Percentiles rank a stretch among this genome's conserved stretches.
Evolutionary conservation across 2,888 invertebrate species (phyloP).

Genomic region (Lucinisca nassula): DNA sequence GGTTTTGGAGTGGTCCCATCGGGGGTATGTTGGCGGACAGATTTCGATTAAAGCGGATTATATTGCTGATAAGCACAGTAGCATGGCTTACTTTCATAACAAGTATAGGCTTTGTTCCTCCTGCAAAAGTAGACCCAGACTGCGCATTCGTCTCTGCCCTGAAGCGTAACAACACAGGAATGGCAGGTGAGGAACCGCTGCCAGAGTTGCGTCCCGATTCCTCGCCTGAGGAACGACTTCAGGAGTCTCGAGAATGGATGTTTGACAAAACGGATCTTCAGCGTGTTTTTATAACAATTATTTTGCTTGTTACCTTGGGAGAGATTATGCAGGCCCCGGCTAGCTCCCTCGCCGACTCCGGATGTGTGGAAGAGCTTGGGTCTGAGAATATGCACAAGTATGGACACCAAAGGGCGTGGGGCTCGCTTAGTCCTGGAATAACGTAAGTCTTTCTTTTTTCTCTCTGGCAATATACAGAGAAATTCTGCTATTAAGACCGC

Average conservation of each 20-base stretch:
- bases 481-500: too few species aligned
- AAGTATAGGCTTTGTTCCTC: slow-evolving; percentile 70
- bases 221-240: slow-evolving; percentile 53
- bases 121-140: slow-evolving; percentile 48
- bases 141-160: slow-evolving; percentile 58
- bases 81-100: slow-evolving; percentile 71
- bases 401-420: slow-evolving; percentile 73
- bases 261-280: slow-evolving; percentile 46
- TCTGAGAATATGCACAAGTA: slow-evolving; percentile 67
- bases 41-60: slow-evolving; percentile 65
- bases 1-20: slow-evolving; percentile 70
- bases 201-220: slow-evolving; percentile 17
- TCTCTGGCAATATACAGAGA: too few species aligned
- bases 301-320: slow-evolving; percentile 67
- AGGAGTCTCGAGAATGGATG: slow-evolving; percentile 75
- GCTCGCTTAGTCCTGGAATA: slow-evolving; percentile 68
- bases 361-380: slow-evolving; percentile 70
- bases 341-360: slow-evolving; percentile 73
- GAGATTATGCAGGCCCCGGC: slow-evolving; percentile 72
- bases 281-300: slow-evolving; percentile 60
- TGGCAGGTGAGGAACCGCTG: background rate
- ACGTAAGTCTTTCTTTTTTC: slow-evolving; percentile 74
- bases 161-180: background rate
- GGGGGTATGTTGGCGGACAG: slow-evolving; percentile 72
- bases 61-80: slow-evolving; percentile 63